Conservation (phyloP, 2,888 invertebrate species). For the Gnatocerus cornutus region DNA sequence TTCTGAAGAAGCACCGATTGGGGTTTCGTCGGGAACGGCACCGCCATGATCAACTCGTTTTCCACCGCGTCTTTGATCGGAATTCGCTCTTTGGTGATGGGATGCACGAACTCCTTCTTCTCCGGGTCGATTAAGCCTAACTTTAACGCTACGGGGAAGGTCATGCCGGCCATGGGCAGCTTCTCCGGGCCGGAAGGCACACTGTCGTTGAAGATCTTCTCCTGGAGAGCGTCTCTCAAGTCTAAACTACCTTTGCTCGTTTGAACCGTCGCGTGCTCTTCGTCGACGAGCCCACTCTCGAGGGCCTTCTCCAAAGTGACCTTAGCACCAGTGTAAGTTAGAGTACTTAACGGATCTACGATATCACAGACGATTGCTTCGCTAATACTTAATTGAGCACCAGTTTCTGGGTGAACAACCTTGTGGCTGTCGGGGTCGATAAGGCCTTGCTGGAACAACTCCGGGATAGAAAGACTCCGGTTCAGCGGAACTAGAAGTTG, state of each 20-base stretch:
- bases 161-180: conserved; percentile 88
- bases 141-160: conserved; percentile 85
- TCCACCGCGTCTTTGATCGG: conserved; percentile 82
- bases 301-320: conserved; percentile 87
- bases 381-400: conserved; percentile 82
- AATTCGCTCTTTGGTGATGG: conserved; percentile 79
- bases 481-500: conserved; percentile 86
- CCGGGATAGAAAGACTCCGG: conserved; percentile 86
- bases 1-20: conserved; percentile 80
- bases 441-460: conserved; percentile 89
- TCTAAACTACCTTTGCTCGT: conserved; percentile 77
- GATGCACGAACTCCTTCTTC: conserved; percentile 81
- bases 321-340: conserved; percentile 77
- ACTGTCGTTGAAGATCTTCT: conserved; percentile 76
- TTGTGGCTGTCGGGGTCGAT: conserved; percentile 82
- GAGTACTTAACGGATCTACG: conserved; percentile 85
- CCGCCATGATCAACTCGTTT: conserved; percentile 84
- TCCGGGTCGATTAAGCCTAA: conserved; percentile 81
- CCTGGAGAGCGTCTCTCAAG: conserved; percentile 82
- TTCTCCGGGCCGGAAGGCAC: conserved; percentile 69
- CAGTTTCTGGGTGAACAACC: conserved; percentile 92
- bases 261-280: conserved; percentile 79
- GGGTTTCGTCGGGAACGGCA: conserved; percentile 81
- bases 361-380: conserved; percentile 93
- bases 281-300: conserved; percentile 80